Conservation (phyloP, 2,797 vertebrate genomes). For the Notamacropus eugenii region DNA sequence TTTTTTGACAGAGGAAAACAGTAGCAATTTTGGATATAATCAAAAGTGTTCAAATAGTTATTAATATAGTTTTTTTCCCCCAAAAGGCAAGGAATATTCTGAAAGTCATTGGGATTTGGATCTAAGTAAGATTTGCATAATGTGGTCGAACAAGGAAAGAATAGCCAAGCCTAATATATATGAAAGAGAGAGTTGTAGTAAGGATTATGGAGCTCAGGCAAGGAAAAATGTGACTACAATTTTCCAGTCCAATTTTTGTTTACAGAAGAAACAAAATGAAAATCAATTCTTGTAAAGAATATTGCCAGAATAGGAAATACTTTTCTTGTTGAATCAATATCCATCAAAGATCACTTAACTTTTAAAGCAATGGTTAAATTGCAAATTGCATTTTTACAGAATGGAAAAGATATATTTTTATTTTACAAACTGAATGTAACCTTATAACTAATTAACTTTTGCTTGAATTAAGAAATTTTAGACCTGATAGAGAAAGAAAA, state of each 20-base stretch:
- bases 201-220: neutral
- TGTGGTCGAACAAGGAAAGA: constrained; percentile 2
- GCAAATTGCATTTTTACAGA: constrained; percentile 22
- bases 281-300: constrained; percentile 36
- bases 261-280: neutral
- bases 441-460: constrained; percentile 57
- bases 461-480: constrained; percentile 35
- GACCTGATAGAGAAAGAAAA: neutral
- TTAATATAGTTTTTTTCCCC: constrained; percentile 9
- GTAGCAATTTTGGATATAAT: constrained; percentile 62
- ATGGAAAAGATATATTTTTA: constrained; percentile 38
- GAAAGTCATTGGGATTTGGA: constrained; percentile 15
- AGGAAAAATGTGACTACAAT: neutral
- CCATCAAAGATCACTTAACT: constrained; percentile 47
- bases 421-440: neutral
- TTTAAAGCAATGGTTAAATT: constrained; percentile 38
- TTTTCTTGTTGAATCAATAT: constrained; percentile 52
- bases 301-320: constrained; percentile 26
- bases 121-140: constrained; percentile 42
- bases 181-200: neutral
- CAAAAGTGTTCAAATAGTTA: constrained; percentile 63
- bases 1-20: constrained; percentile 60
- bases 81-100: constrained; percentile 42
- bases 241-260: neutral
- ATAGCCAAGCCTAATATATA: constrained; percentile 34